phyloP scores from a whole-genome alignment of 2,113 vertebrate genomes.

The Okapia johnstoni region DNA sequence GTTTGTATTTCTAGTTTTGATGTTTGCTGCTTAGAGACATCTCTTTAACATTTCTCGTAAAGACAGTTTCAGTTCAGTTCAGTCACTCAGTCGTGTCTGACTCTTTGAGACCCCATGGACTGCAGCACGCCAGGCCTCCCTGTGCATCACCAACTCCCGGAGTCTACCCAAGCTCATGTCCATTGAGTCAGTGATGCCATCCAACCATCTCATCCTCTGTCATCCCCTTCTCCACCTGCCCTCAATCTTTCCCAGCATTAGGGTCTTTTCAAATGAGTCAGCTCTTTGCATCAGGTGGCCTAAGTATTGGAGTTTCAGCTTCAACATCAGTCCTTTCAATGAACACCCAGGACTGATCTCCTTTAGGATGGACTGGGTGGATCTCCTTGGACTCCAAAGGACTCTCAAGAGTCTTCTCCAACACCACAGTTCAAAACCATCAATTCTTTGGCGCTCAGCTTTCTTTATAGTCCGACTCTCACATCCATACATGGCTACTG shows the following conservation, averaged over 20 bases:
- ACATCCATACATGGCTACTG: neutral
- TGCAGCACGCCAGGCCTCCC: neutral
- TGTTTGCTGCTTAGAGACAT: neutral
- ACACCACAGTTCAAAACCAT: neutral
- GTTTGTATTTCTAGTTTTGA: neutral
- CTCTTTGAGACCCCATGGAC: neutral
- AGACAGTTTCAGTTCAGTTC: neutral
- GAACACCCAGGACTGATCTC: neutral
- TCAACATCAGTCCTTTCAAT: neutral
- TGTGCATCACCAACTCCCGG: neutral
- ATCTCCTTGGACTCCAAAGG: neutral
- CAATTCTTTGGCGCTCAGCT: rapidly evolving
- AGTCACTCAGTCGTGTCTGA: neutral
- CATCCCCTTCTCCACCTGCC: neutral
- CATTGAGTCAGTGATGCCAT: neutral
- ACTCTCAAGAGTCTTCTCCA: neutral
- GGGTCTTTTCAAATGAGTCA: neutral
- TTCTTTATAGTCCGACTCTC: neutral
- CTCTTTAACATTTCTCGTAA: neutral
- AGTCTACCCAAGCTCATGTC: neutral
- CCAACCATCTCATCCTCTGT: neutral
- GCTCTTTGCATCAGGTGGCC: neutral
- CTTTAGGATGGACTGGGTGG: neutral
- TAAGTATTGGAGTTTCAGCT: neutral
- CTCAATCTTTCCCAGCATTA: neutral